A percentile compares a stretch with the other conserved stretches of the same genome.
phyloP scores from a whole-genome alignment of 2,797 vertebrate genomes.

The Urophycis tenuis region DNA sequence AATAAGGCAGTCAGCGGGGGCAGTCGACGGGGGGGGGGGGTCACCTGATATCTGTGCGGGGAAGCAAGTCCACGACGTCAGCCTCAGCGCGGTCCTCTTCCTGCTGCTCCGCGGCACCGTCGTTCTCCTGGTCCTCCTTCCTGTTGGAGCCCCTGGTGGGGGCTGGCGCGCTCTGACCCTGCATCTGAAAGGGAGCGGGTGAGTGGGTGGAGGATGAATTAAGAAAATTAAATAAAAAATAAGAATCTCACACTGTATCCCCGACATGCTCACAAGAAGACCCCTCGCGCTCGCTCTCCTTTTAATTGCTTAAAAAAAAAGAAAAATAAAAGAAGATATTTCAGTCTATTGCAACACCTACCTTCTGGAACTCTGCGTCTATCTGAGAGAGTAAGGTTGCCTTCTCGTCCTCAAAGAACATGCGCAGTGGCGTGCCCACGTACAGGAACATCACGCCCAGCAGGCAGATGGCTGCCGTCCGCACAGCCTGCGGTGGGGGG shows the following conservation, averaged over 20 bases:
- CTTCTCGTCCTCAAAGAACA: constrained; percentile 90
- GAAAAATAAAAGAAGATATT: too few relatives aligned
- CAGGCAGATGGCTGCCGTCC: constrained; percentile 79
- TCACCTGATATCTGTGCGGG: constrained; percentile 81
- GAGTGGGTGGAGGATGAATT: neutral
- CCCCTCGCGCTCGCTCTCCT: neutral
- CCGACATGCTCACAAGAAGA: too few relatives aligned
- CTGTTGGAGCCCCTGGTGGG: constrained; percentile 69
- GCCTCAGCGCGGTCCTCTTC: constrained; percentile 63
- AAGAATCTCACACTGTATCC: neutral
- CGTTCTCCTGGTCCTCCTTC: constrained; percentile 43
- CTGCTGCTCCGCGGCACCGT: constrained; percentile 51
- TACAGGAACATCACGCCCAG: constrained; percentile 85
- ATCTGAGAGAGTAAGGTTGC: constrained; percentile 85
- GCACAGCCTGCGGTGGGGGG: constrained; percentile 62
- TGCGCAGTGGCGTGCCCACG: constrained; percentile 80
- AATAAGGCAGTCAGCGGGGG: neutral
- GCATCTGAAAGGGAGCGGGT: constrained; percentile 67
- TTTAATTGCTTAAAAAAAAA: too few relatives aligned
- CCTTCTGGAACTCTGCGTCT: constrained; percentile 88
- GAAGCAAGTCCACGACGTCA: constrained; percentile 78
- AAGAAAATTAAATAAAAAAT: too few relatives aligned
- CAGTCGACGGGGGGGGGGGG: constrained; percentile 22
- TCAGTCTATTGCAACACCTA: constrained; percentile 31
- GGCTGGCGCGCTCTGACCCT: constrained; percentile 77